These are phyloP conservation scores for Cheilosia soror DNA, from an alignment of 2,888 invertebrate species.

Conservation along the genomic window DNA sequence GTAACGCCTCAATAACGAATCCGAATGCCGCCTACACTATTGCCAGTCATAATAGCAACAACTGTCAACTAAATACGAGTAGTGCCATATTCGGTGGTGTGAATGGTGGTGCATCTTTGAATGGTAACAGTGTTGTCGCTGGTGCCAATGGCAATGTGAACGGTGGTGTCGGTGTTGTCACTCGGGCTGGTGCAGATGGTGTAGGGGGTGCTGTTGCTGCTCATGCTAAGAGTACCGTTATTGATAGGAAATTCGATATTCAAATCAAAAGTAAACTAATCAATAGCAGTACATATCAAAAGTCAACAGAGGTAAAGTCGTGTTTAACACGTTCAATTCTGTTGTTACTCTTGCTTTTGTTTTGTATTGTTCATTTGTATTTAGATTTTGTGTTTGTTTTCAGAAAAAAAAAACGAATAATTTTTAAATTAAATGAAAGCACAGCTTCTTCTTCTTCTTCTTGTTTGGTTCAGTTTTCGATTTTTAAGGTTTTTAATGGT, in stretches of 20 bases:
- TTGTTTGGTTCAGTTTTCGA: neutral
- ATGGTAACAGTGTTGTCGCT: slow-evolving; percentile 71
- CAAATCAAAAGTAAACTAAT: slow-evolving; percentile 79
- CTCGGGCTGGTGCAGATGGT: slow-evolving; percentile 31
- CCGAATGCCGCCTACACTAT: slow-evolving; percentile 57
- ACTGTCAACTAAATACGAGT: slow-evolving; percentile 56
- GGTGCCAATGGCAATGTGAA: slow-evolving; percentile 34
- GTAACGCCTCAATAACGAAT: slow-evolving; percentile 59
- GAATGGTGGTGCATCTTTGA: slow-evolving; percentile 72
- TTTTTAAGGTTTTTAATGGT: slow-evolving; percentile 30
- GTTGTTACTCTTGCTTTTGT: slow-evolving; percentile 33
- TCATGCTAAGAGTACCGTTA: slow-evolving; percentile 59
- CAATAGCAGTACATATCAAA: slow-evolving; percentile 78
- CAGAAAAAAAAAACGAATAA: neutral
- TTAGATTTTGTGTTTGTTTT: slow-evolving; percentile 9
- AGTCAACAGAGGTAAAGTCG: slow-evolving; percentile 79
- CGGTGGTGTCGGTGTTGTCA: slow-evolving; percentile 54
- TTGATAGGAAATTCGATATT: slow-evolving; percentile 79
- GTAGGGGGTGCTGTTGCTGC: slow-evolving; percentile 55
- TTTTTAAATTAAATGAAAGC: neutral
- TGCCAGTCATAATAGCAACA: slow-evolving; percentile 59
- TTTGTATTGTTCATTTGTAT: neutral
- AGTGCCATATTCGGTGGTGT: slow-evolving; percentile 76
- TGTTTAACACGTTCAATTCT: slow-evolving; percentile 32
- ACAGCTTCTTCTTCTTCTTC: slow-evolving; percentile 16